Evolutionary conservation across 2,797 vertebrate genomes (phyloP).

Genomic region (Eupleurogrammus muticus): DNA sequence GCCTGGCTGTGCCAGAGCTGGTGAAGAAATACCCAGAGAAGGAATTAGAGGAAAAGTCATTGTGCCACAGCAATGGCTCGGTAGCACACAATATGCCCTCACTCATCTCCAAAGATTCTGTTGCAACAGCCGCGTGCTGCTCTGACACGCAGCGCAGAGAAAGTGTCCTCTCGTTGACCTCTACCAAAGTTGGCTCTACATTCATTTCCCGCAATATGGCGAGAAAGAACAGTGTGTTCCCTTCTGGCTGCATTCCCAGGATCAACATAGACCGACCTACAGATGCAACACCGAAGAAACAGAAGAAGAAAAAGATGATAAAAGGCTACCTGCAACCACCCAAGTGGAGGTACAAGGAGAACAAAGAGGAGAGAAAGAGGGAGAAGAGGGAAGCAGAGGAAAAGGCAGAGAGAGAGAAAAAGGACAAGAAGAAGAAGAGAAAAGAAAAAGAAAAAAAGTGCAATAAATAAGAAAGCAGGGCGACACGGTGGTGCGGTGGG

Average conservation of each 20-base stretch:
- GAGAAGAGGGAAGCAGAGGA: slow-evolving; percentile 66
- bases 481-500: too few relatives aligned
- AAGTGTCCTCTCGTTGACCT: slow-evolving; percentile 74
- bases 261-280: slow-evolving; percentile 82
- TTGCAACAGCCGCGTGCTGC: slow-evolving; percentile 34
- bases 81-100: slow-evolving; percentile 53
- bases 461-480: slow-evolving; percentile 48
- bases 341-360: slow-evolving; percentile 87
- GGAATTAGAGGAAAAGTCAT: slow-evolving; percentile 60
- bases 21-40: slow-evolving; percentile 69
- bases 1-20: slow-evolving; percentile 87
- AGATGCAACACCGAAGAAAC: slow-evolving; percentile 43
- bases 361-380: slow-evolving; percentile 78
- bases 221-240: slow-evolving; percentile 79
- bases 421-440: slow-evolving; percentile 30
- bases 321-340: slow-evolving; percentile 83
- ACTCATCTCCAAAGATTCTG: slow-evolving; percentile 55
- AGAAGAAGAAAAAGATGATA: slow-evolving; percentile 47
- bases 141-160: slow-evolving; percentile 42
- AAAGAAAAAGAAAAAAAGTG: slow-evolving; percentile 34
- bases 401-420: slow-evolving; percentile 40
- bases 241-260: slow-evolving; percentile 81
- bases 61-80: slow-evolving; percentile 73
- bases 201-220: slow-evolving; percentile 74
- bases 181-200: slow-evolving; percentile 54